Conservation (phyloP, 2,888 invertebrate species). For the Arrhopalites spinosus region DNA sequence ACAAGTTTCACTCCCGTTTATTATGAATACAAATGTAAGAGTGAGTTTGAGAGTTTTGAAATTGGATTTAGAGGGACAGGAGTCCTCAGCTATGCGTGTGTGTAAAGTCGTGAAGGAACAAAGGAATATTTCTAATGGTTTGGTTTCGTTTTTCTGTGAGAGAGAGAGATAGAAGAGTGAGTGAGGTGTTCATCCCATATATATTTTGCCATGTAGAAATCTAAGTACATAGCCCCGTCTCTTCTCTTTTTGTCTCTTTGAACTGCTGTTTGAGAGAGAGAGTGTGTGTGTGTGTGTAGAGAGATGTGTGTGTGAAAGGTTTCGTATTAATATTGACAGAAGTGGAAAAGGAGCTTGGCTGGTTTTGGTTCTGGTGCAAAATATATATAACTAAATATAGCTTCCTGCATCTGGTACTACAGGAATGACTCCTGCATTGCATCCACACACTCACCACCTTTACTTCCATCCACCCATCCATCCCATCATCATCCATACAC, state of each 20-base stretch:
- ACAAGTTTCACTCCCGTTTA: neutral
- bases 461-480: neutral
- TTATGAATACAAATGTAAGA: neutral
- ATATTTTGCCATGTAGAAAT: neutral
- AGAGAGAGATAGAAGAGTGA: neutral
- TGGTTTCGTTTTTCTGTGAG: neutral
- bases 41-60: too few species aligned
- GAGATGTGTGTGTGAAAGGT: constrained; percentile 12
- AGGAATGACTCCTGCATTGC: neutral
- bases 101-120: neutral
- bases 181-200: neutral
- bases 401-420: constrained; percentile 29
- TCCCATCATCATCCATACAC: neutral
- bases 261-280: neutral
- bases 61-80: too few species aligned
- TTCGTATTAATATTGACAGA: constrained; percentile 32
- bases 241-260: neutral
- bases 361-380: constrained; percentile 44
- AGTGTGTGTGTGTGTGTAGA: constrained; percentile 11
- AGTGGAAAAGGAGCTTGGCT: constrained; percentile 12
- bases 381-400: constrained; percentile 50
- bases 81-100: too few species aligned
- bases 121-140: constrained; percentile 3
- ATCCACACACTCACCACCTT: neutral
- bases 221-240: neutral